Evolutionary conservation across 2,113 vertebrate species (phyloP).

Genomic region (Pholis gunnellus): DNA sequence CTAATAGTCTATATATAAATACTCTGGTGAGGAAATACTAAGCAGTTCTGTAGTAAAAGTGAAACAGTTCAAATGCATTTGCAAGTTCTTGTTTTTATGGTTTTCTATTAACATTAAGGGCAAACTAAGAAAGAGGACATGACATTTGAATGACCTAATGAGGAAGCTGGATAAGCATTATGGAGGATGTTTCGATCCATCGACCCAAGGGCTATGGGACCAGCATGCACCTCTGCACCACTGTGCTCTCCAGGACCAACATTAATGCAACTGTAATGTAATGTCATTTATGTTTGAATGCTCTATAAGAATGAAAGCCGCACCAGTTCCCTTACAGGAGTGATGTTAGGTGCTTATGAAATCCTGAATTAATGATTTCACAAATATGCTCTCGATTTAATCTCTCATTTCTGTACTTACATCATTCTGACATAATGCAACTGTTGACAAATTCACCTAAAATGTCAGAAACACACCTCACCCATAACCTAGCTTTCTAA

Average conservation of each 20-base stretch:
- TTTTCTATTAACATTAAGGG: conserved; percentile 7
- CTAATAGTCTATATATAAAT: too few relatives aligned
- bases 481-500: not conserved
- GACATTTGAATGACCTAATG: not conserved
- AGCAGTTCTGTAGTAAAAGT: not conserved
- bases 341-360: not conserved
- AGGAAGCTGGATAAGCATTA: conserved; percentile 14
- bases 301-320: not conserved
- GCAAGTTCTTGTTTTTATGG: not conserved
- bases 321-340: not conserved
- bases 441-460: not conserved
- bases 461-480: not conserved
- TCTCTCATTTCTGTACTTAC: conserved; percentile 1
- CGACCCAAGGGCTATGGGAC: not conserved
- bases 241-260: not conserved
- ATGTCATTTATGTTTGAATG: not conserved
- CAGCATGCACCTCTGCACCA: conserved; percentile 6
- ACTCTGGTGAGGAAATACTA: not conserved
- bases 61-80: not conserved
- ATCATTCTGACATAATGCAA: conserved; percentile 12
- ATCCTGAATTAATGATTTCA: conserved; percentile 16
- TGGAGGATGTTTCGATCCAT: conserved; percentile 15
- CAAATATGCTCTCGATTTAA: not conserved
- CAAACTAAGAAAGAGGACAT: not conserved
- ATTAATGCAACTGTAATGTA: not conserved